Evolutionary conservation across 2,888 invertebrate genomes (phyloP).

Genomic region (Hyposoter dolosus): DNA sequence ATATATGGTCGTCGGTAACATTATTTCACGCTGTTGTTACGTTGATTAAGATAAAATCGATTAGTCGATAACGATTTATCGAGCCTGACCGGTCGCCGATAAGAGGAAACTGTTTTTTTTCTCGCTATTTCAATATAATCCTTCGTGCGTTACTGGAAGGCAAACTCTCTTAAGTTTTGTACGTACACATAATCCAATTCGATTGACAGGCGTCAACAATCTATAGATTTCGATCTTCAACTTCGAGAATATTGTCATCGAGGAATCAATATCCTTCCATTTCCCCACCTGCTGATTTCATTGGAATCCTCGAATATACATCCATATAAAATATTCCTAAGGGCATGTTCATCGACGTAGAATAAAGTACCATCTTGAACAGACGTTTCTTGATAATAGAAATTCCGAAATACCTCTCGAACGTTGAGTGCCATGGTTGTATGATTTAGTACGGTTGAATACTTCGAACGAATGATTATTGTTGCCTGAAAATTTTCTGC

Average conservation of each 20-base stretch:
- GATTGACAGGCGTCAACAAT: background rate
- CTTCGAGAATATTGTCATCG: constrained; percentile 3
- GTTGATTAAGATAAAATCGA: constrained; percentile 44
- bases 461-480: background rate
- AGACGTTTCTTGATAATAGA: background rate
- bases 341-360: constrained; percentile 6
- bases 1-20: constrained; percentile 10
- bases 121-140: constrained; percentile 24
- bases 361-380: background rate
- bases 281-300: background rate
- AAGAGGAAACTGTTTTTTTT: constrained; percentile 17
- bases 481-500: constrained; percentile 1
- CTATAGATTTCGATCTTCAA: background rate
- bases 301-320: background rate
- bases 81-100: constrained; percentile 25
- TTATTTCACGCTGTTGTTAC: constrained; percentile 41
- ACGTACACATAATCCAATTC: constrained; percentile 14
- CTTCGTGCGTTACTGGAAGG: background rate
- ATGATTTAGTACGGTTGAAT: constrained; percentile 25
- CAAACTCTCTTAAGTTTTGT: background rate
- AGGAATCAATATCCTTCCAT: constrained; percentile 8
- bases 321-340: background rate
- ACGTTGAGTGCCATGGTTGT: background rate
- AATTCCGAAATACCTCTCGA: constrained; percentile 5
- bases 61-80: constrained; percentile 51